Evolutionary conservation across 2,888 invertebrate genomes (phyloP).

Genomic region (Pammene aurita): DNA sequence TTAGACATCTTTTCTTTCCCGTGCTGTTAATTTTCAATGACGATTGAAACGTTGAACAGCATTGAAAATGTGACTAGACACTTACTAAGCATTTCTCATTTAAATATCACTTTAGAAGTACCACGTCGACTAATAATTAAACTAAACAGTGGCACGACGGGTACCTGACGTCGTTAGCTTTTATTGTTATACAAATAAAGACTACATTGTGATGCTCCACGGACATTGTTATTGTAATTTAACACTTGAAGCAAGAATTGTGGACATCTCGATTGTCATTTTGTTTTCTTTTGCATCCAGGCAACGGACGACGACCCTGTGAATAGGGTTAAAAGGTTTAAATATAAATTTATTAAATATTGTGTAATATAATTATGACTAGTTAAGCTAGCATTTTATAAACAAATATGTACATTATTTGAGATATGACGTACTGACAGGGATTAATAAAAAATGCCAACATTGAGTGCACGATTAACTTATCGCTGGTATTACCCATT

Average conservation of each 20-base stretch:
- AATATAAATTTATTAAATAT: neutral
- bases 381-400: neutral
- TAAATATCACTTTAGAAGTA: conserved; percentile 43
- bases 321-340: conserved; percentile 58
- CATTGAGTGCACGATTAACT: neutral
- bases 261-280: conserved; percentile 78
- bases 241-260: conserved; percentile 64
- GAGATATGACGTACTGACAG: neutral
- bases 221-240: conserved; percentile 76
- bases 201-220: conserved; percentile 43
- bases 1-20: neutral
- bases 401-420: neutral
- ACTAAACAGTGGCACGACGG: conserved; percentile 53
- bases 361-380: neutral
- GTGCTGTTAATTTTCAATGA: conserved; percentile 4
- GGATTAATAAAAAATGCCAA: neutral
- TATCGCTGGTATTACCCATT: neutral
- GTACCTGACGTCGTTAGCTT: conserved; percentile 47
- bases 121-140: conserved; percentile 69
- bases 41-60: neutral
- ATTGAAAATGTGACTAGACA: conserved; percentile 8
- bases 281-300: conserved; percentile 76
- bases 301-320: conserved; percentile 73
- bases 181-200: conserved; percentile 57
- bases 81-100: conserved; percentile 29